Percentiles rank a stretch among this genome's conserved stretches.
Evolutionary conservation across 2,888 invertebrate genomes (phyloP).

Genomic region (Eupithecia abbreviata): DNA sequence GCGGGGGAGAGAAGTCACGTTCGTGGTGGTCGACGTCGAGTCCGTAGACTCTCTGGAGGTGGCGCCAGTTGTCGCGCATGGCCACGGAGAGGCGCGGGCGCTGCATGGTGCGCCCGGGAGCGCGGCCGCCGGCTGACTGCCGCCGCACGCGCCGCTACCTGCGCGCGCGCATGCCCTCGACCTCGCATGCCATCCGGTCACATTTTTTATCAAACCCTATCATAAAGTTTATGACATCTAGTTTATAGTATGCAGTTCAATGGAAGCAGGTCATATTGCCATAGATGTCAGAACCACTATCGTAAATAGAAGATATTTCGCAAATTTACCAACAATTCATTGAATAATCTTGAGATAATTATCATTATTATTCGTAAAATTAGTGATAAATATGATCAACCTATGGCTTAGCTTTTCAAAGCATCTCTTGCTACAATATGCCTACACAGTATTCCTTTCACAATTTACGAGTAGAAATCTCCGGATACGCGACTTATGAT

Average conservation of each 20-base stretch:
- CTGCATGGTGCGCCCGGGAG: constrained; percentile 80
- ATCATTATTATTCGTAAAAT: background rate
- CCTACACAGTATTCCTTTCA: constrained; percentile 30
- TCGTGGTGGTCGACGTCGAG: constrained; percentile 72
- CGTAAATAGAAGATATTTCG: background rate
- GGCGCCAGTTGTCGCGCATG: constrained; percentile 84
- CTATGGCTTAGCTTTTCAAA: constrained; percentile 21
- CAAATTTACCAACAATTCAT: background rate
- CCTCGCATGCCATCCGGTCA: constrained; percentile 31
- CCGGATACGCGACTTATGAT: constrained; percentile 37
- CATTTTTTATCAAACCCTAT: constrained; percentile 37
- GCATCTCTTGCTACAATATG: constrained; percentile 25
- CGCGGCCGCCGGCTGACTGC: constrained; percentile 73
- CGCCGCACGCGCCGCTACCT: constrained; percentile 46
- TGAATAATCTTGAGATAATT: background rate
- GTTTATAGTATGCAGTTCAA: constrained; percentile 31
- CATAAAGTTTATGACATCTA: constrained; percentile 31
- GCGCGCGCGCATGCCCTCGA: constrained; percentile 29
- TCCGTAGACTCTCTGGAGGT: constrained; percentile 79
- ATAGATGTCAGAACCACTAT: background rate
- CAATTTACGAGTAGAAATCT: constrained; percentile 34
- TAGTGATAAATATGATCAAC: background rate
- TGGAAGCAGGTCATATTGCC: constrained; percentile 25
- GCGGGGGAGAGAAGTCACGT: constrained; percentile 58
- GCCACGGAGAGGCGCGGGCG: constrained; percentile 80